Percentiles rank a stretch among this genome's conserved stretches.
phyloP scores from a whole-genome alignment of 2,797 vertebrate species.

The Melanogrammus aeglefinus region DNA sequence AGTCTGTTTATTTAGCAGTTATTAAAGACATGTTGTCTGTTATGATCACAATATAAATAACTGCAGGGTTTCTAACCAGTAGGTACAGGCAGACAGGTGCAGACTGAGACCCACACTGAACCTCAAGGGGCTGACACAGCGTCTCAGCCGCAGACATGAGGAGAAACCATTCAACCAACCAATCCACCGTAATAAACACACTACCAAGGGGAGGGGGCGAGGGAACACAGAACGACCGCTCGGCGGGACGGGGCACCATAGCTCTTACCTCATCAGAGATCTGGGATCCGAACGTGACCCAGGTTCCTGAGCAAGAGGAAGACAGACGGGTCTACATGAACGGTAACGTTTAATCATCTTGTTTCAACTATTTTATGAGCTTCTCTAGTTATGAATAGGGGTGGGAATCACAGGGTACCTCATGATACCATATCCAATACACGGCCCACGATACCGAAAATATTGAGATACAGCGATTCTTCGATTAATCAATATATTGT shows the following conservation, averaged over 20 bases:
- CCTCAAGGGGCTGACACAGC: no score
- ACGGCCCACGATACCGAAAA: no score
- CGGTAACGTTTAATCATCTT: background rate
- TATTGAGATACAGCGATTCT: no score
- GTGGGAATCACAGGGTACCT: no score
- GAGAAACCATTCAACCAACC: background rate
- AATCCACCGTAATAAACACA: background rate
- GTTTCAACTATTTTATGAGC: background rate
- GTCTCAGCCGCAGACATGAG: no score
- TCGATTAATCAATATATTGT: no score
- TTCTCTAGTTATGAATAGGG: background rate
- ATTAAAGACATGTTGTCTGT: no score
- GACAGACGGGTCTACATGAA: background rate
- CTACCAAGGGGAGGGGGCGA: no score
- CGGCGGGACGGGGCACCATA: conserved; percentile 11
- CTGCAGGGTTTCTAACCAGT: background rate
- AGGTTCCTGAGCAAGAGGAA: conserved; percentile 76
- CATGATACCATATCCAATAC: no score
- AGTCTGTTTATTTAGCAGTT: background rate
- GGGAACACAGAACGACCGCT: no score
- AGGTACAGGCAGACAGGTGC: background rate
- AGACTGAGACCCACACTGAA: background rate
- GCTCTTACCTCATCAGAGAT: conserved; percentile 87
- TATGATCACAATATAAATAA: background rate
- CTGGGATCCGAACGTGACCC: conserved; percentile 93